Conservation (phyloP, 2,113 vertebrate species). For the Mungos mungo region DNA sequence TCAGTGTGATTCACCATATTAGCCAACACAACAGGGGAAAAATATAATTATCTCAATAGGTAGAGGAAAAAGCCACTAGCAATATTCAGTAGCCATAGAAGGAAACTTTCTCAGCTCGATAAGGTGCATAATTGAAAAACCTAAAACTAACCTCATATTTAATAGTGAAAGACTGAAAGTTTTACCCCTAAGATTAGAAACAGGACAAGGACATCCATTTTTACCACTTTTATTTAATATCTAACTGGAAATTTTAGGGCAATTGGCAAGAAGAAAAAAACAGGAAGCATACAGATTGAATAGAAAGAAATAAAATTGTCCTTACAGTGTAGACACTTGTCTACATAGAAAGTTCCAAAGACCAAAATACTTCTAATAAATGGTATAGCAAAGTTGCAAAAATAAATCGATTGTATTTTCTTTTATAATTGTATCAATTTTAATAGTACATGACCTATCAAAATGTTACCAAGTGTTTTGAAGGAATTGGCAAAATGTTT, state of each 20-base stretch:
- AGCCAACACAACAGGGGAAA: background rate
- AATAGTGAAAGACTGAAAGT: background rate
- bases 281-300: background rate
- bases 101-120: background rate
- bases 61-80: background rate
- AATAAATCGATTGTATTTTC: background rate
- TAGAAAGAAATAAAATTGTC: background rate
- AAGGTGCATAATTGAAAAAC: background rate
- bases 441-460: background rate
- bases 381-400: background rate
- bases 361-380: background rate
- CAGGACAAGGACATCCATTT: background rate
- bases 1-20: background rate
- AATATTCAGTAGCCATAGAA: background rate
- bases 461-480: background rate
- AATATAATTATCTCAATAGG: background rate
- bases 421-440: too few species aligned
- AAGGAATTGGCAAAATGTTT: background rate
- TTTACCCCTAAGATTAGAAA: background rate
- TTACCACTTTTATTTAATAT: background rate
- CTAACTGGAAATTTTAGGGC: background rate
- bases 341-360: background rate
- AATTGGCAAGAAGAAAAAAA: background rate
- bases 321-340: background rate
- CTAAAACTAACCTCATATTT: background rate